Evolutionary conservation across 2,888 invertebrate species (phyloP), one percentile per base, ranked within the genome.

Genomic region (Masnerella sp.): DNA sequence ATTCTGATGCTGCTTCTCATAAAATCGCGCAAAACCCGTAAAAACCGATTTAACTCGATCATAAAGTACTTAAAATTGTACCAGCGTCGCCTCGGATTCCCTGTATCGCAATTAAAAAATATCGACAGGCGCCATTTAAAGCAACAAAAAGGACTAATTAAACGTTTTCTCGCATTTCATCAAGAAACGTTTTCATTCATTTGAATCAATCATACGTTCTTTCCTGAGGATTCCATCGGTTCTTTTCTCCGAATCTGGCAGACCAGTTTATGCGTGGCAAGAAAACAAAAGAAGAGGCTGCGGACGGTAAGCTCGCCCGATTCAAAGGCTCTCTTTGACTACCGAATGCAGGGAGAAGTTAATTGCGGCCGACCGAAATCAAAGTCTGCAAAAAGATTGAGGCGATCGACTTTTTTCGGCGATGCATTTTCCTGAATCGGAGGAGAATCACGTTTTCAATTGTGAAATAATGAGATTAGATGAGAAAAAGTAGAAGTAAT

Each of bases 241-340:
- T 61, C 65, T 47, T 70, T 74, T 70, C 74, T 62, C 56, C 70
- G 74, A 74, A 74, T 64, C 74, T 69, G 51, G 14, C 51, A 65
- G 69, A 74, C 74, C 69, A 74, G 74, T 74, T 74, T 74, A 64
- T 54, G 34, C 14, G 74, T 38, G 43, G 34, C 51, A 52, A 69
- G 58, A 62, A 69, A 69, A 58, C 59, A 69, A 51, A 52, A 59
- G 51, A 52, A 64, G 45, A 49, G 49, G 28, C 32, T 18, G 18
- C 22, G 4, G 1, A 9, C 42, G 70, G 61, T 69, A 30, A 61
- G 54, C 61, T 69, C 32, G 12, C 54, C 12, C 42, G 36, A 40
- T 47, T 43, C 42, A 45, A 32, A 34, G 42, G 28, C 25, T 56
- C 28, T 32, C 61, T 15, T 30, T 15, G 36, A 54, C 47, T 54